Evolutionary conservation across 2,113 vertebrate species (phyloP).

Genomic region (Syrrhaptes paradoxus): DNA sequence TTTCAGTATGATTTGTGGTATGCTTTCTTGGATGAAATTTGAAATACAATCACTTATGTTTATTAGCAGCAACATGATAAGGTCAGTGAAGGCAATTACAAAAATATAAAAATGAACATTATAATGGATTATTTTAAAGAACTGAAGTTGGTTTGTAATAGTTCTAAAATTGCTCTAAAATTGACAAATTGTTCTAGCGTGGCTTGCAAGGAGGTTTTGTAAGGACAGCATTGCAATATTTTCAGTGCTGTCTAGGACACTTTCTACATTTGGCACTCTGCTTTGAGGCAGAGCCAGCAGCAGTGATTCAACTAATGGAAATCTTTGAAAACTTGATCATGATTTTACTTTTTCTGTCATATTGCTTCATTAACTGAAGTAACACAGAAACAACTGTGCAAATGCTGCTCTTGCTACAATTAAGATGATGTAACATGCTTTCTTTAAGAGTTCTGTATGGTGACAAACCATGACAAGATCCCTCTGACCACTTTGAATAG

Average conservation of each 20-base stretch:
- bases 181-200: not conserved
- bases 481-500: not conserved
- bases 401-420: not conserved
- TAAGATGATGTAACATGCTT: not conserved
- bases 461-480: not conserved
- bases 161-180: not conserved
- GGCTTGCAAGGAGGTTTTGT: not conserved
- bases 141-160: not conserved
- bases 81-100: not conserved
- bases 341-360: not conserved
- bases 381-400: not conserved
- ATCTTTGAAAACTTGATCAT: not conserved
- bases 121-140: not conserved
- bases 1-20: not conserved
- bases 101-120: not conserved
- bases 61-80: not conserved
- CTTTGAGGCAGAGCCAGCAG: not conserved
- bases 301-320: not conserved
- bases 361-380: not conserved
- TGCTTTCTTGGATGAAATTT: not conserved
- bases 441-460: not conserved
- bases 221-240: not conserved
- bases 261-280: not conserved
- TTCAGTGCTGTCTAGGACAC: not conserved
- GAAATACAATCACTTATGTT: not conserved